Base-by-base conservation (phyloP, 2,797 vertebrate genomes). In the Tauraco hartlaubi region DNA sequence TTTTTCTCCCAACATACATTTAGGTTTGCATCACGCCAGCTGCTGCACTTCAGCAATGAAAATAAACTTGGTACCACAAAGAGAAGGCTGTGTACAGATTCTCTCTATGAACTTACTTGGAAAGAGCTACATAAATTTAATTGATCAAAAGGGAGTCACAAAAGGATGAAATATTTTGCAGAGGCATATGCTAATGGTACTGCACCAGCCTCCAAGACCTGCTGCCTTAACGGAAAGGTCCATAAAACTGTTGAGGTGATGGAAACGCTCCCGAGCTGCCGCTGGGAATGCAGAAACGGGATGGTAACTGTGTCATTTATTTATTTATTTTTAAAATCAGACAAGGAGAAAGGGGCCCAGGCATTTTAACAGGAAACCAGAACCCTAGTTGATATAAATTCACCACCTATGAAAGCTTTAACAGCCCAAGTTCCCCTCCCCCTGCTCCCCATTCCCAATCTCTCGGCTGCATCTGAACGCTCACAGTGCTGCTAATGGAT, bases 71-170 rank as follows among this genome's bases (percentile, higher is more conserved):
- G 79, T 69, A 55, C 62, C 73, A 92, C 79, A 85, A 97, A 93
- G 63, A 90, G 56, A 79, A 48, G 46, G 64, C 93, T 78, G 88
- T 61, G 76, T 79, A 85, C 48, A 88, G 80, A 92, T 85, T 68
- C 56, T 22, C 23, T 69, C 68, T 48, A 48, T 67, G 61, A 96
- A 95, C 72, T 88, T 85, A 56, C 78, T 73, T 92, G n/a, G 81
- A 80, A 79, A 97, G 79, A 85, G 73, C 88, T 88, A 73, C 44
- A 72, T 48, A 85, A 86, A 83, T 85, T 92, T 97, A 97, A 96
- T 71, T 96, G 86, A 97, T 94, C 96, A 97, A 97, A 97, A 95
- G 88, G 93, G 96, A 97, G 68, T 96, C 96, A 94, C 85, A 97
- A 96, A 96, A 94, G 46, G 49, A 97, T 92, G 88, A 98, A 95